Evolutionary conservation across 2,888 invertebrate species (phyloP), one percentile per base, ranked within the genome.

Genomic region (Coronaproctus castanopsis): DNA sequence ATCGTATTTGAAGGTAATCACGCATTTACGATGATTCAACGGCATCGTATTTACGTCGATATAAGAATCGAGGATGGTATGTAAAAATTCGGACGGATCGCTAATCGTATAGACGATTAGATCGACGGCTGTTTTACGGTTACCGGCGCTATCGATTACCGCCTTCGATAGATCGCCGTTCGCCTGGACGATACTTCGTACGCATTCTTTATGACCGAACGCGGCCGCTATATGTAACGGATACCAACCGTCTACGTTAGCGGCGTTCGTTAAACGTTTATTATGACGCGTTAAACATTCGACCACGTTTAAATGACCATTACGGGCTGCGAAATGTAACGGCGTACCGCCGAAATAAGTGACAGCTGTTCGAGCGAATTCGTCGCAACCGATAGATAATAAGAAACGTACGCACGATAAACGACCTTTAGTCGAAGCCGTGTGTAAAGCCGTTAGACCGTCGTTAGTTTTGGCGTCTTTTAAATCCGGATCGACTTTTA

Each of bases 201-300:
- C 76, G 55, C 79, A 76, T 62, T 80, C 78, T 65, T 78, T 75
- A 63, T 79, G 78, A 1, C 80, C 79, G 63, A 78, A 74, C 59
- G 76, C 74, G 53, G 78, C 77, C 2, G 76, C 75, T 2, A 71
- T 67, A 66, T 76, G 75, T 14, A 76, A 66, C 1, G 75, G 73
- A 24, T 73, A 72, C 55, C 65, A 65, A 0, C 64, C 64, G 3
- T 62, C 58, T 5, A 23, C 57, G 57, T 68, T 65, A 22, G 58
- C 62, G 18, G 61, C 58, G 24, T 63, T 61, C 24, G 67, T 52
- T 2, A 74, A 71, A 1, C 71, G 73, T 59, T 69, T 72, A 61
- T 77, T 75, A 62, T 70, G 70, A 49, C 23, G 71, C 69, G 64
- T 21, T 2, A 66, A 57, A 51, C 52, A 48, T 36, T 62, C 54